phyloP scores from a whole-genome alignment of 2,113 vertebrate species.

The Astur gentilis region DNA sequence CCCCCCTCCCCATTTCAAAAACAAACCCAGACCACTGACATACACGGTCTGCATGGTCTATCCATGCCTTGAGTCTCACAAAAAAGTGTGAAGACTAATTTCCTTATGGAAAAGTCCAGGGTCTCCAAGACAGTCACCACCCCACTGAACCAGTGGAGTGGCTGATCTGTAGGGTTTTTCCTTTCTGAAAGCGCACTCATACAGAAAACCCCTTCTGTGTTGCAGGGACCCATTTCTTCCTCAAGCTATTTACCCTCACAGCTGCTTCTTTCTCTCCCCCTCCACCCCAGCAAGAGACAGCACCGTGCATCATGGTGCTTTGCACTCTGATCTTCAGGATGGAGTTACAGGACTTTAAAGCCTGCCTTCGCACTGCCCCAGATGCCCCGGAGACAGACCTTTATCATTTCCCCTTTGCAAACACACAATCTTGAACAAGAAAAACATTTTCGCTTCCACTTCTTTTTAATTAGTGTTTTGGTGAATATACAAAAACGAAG shows the following conservation, averaged over 20 bases:
- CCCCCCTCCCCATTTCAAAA: background rate
- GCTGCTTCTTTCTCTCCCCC: background rate
- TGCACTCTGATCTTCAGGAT: background rate
- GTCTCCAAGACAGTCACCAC: background rate
- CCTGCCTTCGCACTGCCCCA: background rate
- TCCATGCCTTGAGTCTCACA: background rate
- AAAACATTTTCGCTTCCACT: background rate
- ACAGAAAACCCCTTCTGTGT: background rate
- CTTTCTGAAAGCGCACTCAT: background rate
- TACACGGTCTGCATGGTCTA: background rate
- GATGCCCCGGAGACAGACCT: background rate
- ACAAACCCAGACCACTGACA: background rate
- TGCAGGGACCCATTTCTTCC: background rate
- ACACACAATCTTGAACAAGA: background rate
- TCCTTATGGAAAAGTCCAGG: background rate
- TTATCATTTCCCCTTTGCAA: background rate
- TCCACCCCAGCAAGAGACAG: background rate
- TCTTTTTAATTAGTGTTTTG: slow-evolving; percentile 46
- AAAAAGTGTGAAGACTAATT: background rate
- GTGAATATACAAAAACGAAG: slow-evolving; percentile 26
- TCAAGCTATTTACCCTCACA: background rate
- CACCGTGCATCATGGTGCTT: fast-evolving
- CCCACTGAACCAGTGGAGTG: background rate
- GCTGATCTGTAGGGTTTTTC: background rate
- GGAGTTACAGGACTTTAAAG: background rate